A percentile compares a stretch with the other conserved stretches of the same genome.
Conservation (phyloP, 1,140 invertebrate species). For the Meloidogyne chitwoodi region DNA sequence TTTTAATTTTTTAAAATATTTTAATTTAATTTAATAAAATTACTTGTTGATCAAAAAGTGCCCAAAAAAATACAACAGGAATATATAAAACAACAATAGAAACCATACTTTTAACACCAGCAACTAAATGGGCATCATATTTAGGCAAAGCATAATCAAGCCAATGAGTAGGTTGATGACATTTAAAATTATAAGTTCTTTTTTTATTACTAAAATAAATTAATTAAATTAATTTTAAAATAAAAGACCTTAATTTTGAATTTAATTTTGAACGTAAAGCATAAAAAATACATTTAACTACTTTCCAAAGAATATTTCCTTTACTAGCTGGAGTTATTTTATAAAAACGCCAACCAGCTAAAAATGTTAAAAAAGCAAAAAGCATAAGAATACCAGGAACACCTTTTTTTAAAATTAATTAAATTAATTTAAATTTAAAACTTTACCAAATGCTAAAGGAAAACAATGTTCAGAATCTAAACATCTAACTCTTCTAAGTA, state of each 20-base stretch:
- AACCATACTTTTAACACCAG: conserved; percentile 61
- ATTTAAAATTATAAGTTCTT: background rate
- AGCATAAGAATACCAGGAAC: conserved; percentile 62
- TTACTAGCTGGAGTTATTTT: conserved; percentile 53
- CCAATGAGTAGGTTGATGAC: conserved; percentile 66
- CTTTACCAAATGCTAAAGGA: conserved; percentile 58
- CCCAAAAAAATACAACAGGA: conserved; percentile 66
- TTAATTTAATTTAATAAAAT: background rate
- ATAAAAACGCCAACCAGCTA: conserved; percentile 49
- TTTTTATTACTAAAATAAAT: background rate
- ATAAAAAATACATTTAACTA: conserved; percentile 39
- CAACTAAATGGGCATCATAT: conserved; percentile 66
- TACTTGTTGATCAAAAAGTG: conserved; percentile 66
- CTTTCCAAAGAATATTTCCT: conserved; percentile 52
- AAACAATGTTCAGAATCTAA: conserved; percentile 61
- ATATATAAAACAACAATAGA: conserved; percentile 63
- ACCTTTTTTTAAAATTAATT: conserved; percentile 49
- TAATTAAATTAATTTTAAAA: background rate
- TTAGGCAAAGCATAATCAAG: conserved; percentile 73
- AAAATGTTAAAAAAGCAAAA: conserved; percentile 58
- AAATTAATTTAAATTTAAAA: background rate
- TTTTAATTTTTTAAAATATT: background rate
- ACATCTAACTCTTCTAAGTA: conserved; percentile 61
- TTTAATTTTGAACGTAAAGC: conserved; percentile 36
- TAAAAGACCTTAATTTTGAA: conserved; percentile 17